These are phyloP conservation scores for Nettapus auritus DNA, from an alignment of 2,113 vertebrate genomes.

Conservation along the genomic window DNA sequence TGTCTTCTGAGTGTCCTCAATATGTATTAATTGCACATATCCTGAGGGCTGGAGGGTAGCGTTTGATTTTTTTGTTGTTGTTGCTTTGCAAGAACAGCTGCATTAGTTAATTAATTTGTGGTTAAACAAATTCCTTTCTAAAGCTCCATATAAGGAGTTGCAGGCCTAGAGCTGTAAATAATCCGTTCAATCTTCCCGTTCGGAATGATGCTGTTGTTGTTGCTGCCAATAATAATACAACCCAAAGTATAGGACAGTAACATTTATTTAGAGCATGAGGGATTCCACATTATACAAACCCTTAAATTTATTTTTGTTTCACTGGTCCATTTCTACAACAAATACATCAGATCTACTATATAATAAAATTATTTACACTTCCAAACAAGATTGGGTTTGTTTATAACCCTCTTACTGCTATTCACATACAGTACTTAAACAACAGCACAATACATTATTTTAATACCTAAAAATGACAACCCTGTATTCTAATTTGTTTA, in stretches of 20 bases:
- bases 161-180: slow-evolving; percentile 3
- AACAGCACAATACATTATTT: slow-evolving; percentile 79
- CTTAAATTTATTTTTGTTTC: slow-evolving; percentile 76
- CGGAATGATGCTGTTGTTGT: not conserved
- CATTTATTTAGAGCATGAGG: slow-evolving; percentile 82
- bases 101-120: not conserved
- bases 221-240: slow-evolving; percentile 61
- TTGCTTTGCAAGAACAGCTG: not conserved
- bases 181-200: not conserved
- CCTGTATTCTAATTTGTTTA: slow-evolving; percentile 79
- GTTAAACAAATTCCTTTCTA: slow-evolving; percentile 21
- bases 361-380: slow-evolving; percentile 88
- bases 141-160: slow-evolving; percentile 51
- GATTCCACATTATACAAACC: slow-evolving; percentile 84
- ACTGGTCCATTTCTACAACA: slow-evolving; percentile 89
- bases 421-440: slow-evolving; percentile 85
- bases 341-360: slow-evolving; percentile 83
- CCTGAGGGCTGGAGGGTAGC: rapidly evolving
- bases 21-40: rapidly evolving
- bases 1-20: not conserved
- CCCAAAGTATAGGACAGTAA: slow-evolving; percentile 73
- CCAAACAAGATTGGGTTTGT: slow-evolving; percentile 69
- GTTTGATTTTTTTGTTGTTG: rapidly evolving
- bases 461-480: slow-evolving; percentile 80
- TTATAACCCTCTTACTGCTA: slow-evolving; percentile 76